These are phyloP conservation scores for Bradypodion ventrale DNA, from an alignment of 2,797 vertebrate species.

Conservation along the genomic window DNA sequence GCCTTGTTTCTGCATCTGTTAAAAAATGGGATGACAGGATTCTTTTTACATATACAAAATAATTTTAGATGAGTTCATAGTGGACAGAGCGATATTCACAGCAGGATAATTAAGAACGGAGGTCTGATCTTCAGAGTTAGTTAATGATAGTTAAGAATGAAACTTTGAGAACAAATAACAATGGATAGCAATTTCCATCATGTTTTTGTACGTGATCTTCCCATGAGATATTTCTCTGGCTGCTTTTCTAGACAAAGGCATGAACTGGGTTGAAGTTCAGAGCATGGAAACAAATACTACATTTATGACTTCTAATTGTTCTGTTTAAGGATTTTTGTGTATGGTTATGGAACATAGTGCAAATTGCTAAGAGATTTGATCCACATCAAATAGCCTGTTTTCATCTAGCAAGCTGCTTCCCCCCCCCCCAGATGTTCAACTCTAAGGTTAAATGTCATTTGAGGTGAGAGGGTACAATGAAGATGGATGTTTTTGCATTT, in stretches of 20 bases:
- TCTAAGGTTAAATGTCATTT: background rate
- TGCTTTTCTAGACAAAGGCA: background rate
- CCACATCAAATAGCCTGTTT: background rate
- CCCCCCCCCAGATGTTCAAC: background rate
- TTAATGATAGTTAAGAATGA: background rate
- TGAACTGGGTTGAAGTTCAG: background rate
- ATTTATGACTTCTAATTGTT: background rate
- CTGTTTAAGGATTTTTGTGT: background rate
- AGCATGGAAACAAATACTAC: background rate
- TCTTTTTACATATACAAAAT: background rate
- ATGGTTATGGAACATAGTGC: background rate
- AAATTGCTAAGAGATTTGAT: background rate
- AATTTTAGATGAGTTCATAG: background rate
- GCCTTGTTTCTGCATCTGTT: background rate
- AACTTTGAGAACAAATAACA: background rate
- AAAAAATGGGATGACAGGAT: background rate
- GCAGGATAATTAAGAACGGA: background rate
- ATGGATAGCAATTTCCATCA: background rate
- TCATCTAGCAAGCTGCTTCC: too few relatives aligned
- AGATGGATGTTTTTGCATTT: too few relatives aligned
- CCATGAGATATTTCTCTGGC: background rate
- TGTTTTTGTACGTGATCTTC: background rate
- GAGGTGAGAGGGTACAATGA: too few relatives aligned
- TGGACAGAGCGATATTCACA: background rate
- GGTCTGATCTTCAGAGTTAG: background rate